Conservation (phyloP, 2,113 vertebrate genomes). For the Oreochromis spilurus region DNA sequence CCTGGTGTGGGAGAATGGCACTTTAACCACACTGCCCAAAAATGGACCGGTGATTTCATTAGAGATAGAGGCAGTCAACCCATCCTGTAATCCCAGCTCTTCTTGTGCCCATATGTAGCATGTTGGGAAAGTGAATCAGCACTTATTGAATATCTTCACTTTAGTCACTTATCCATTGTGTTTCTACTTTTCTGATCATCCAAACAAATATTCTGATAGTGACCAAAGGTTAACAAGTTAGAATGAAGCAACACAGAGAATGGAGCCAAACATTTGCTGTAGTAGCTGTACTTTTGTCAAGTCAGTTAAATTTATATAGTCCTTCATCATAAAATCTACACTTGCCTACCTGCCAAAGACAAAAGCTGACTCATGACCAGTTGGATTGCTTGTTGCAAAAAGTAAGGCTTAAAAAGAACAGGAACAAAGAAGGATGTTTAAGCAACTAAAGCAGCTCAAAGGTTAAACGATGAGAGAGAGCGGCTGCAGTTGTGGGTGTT, state of each 20-base stretch:
- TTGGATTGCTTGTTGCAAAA: neutral
- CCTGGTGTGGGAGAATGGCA: slow-evolving; percentile 7
- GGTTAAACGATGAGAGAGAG: neutral
- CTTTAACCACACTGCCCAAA: slow-evolving; percentile 16
- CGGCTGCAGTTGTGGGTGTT: neutral
- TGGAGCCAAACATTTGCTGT: neutral
- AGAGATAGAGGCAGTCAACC: slow-evolving; percentile 13
- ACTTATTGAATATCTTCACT: slow-evolving; percentile 4
- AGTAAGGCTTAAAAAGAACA: neutral
- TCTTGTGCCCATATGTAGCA: neutral
- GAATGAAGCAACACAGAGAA: neutral
- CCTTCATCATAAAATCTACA: neutral
- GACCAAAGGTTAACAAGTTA: neutral
- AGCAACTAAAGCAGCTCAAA: neutral
- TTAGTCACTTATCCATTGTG: neutral
- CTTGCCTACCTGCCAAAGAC: neutral
- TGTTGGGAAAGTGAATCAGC: neutral
- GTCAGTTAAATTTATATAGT: neutral
- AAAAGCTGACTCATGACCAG: neutral
- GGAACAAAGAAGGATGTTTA: neutral
- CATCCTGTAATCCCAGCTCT: neutral
- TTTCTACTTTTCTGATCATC: neutral
- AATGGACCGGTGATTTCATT: slow-evolving; percentile 42
- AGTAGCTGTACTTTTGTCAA: neutral
- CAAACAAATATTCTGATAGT: neutral